Evolutionary conservation across 2,888 invertebrate genomes (phyloP), one percentile per base, ranked within the genome.

Genomic region (Ischnura elegans): DNA sequence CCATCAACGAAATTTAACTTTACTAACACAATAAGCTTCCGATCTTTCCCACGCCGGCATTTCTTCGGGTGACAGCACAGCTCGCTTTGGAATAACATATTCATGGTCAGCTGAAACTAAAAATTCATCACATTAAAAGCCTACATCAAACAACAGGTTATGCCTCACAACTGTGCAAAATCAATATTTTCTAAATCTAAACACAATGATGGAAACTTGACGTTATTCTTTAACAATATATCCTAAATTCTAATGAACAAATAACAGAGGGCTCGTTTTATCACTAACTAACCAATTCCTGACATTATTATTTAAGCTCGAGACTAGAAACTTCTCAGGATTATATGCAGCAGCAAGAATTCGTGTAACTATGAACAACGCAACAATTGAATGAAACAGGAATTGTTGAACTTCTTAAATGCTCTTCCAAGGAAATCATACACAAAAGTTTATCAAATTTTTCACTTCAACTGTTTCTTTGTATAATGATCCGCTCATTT

Each of bases 21-120:
- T 94, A 95, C 96, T 96, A 96, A 98, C 98, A 96, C 97, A 97
- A 96, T 98, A 98, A 4, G 98, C 98, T 95, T 98, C 98, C 0
- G 98, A 98, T 95, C 97, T 98, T 95, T 98, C 97, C 99, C 99
- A 99, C 94, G 97, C 96, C 93, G 96, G 96, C 97, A 99, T 97
- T 95, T 98, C 98, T 36, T 96, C 96, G 8, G 97, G 96, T 46
- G 96, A 96, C 96, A 97, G 97, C 4, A 98, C 97, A 93, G 97
- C 96, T 95, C 97, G 97, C 94, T 97, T 96, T 16, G 98, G 98
- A 87, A 97, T 96, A 47, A 97, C 94, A 95, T 97, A 98, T 93
- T 97, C 96, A 95, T 98, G 97, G 94, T 97, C 96, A 10, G 96
- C 95, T 36, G 96, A 95, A 95, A 94, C 94, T 95, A 93, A 95